Percentiles rank a stretch among this genome's conserved stretches.
Conservation (phyloP, 2,797 vertebrate genomes). For the Alosa sapidissima region DNA sequence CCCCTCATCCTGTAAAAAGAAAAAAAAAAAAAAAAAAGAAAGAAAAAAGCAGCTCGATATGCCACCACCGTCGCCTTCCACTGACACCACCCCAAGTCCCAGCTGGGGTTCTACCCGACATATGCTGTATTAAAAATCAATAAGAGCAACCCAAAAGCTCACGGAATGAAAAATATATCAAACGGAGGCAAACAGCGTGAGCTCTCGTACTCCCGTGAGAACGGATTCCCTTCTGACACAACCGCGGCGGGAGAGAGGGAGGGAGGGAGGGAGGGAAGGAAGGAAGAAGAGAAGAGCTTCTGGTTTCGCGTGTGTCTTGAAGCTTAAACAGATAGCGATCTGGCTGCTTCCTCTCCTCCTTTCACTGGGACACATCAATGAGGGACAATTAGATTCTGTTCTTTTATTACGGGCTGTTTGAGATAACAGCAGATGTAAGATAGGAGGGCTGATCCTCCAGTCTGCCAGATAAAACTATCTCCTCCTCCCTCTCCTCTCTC, state of each 20-base stretch:
- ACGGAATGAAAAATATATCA: constrained; percentile 44
- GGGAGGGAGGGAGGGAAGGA: too few relatives aligned
- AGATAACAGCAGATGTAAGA: constrained; percentile 35
- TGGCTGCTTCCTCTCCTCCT: constrained; percentile 27
- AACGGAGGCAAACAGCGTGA: constrained; percentile 53
- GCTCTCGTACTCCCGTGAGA: constrained; percentile 39
- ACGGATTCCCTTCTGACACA: constrained; percentile 25
- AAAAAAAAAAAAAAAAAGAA: background rate
- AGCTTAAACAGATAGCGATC: constrained; percentile 43
- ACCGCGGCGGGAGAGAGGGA: background rate
- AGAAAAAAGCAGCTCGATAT: background rate
- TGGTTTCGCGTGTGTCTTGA: background rate
- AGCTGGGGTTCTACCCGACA: constrained; percentile 43
- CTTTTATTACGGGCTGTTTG: constrained; percentile 23
- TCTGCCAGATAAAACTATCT: constrained; percentile 34
- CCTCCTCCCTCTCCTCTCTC: background rate
- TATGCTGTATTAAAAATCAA: constrained; percentile 50
- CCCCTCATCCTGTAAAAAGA: background rate
- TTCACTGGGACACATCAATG: constrained; percentile 33
- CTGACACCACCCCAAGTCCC: constrained; percentile 33
- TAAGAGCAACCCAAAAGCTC: constrained; percentile 40
- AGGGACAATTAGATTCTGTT: constrained; percentile 23
- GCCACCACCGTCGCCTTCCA: background rate
- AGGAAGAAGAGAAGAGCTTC: background rate
- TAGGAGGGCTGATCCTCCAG: constrained; percentile 22